phyloP scores from a whole-genome alignment of 2,888 invertebrate species.

The Trichacis sp. region DNA sequence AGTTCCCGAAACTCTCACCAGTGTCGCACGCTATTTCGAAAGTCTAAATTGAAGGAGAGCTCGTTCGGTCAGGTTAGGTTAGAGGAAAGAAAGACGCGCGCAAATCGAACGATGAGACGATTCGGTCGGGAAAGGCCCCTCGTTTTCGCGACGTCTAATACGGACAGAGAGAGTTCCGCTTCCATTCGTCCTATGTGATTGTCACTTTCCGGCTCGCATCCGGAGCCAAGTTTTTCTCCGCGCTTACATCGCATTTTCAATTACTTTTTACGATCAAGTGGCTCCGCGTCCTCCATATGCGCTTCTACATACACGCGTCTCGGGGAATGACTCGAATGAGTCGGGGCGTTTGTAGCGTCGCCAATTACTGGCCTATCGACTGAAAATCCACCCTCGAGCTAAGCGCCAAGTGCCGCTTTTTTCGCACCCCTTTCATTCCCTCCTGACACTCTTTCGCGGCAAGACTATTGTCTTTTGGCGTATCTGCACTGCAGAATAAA shows the following conservation, averaged over 20 bases:
- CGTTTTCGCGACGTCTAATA: conserved; percentile 43
- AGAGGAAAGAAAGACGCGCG: no score
- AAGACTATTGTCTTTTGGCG: no score
- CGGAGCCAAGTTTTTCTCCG: conserved; percentile 58
- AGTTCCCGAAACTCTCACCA: no score
- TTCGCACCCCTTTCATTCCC: conserved; percentile 40
- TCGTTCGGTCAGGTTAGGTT: no score
- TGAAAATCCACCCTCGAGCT: conserved; percentile 42
- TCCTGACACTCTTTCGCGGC: conserved; percentile 16
- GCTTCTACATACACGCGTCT: conserved; percentile 32
- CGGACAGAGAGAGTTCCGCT: conserved; percentile 60
- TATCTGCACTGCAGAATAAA: no score
- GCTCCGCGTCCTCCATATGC: conserved; percentile 36
- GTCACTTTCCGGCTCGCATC: conserved; percentile 68
- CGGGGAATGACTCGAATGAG: conserved; percentile 13
- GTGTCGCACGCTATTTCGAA: no score
- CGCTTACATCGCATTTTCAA: conserved; percentile 59
- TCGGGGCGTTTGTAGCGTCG: conserved; percentile 40
- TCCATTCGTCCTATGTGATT: conserved; percentile 60
- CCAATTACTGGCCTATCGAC: conserved; percentile 50
- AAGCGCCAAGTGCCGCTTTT: conserved; percentile 38
- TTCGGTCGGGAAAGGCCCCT: conserved; percentile 42
- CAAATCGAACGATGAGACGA: conserved; percentile 38
- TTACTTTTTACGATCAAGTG: conserved; percentile 65
- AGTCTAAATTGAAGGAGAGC: no score